Percentiles rank a stretch among this genome's conserved stretches.
phyloP scores from a whole-genome alignment of 2,888 invertebrate genomes.

The Pyrrhia umbra region DNA sequence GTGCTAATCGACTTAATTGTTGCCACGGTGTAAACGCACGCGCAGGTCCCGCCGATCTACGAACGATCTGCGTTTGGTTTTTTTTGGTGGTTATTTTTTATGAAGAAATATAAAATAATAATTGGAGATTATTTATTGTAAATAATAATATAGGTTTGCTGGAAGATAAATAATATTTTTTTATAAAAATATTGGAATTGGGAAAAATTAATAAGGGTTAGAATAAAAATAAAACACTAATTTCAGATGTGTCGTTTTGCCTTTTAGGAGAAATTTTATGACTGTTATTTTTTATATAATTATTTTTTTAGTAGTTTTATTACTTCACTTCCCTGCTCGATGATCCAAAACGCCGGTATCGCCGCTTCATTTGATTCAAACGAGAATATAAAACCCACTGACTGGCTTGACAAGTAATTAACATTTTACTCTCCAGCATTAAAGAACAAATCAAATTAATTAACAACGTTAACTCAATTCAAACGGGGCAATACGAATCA shows the following conservation, averaged over 20 bases:
- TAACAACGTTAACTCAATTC: slow-evolving; percentile 58
- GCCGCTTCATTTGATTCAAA: slow-evolving; percentile 33
- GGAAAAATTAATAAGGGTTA: no score
- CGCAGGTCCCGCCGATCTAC: slow-evolving; percentile 64
- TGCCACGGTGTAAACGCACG: slow-evolving; percentile 68
- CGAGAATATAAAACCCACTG: slow-evolving; percentile 27
- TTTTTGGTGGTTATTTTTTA: slow-evolving; percentile 45
- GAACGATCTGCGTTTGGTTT: slow-evolving; percentile 58
- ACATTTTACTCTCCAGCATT: slow-evolving; percentile 27
- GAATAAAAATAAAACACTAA: no score
- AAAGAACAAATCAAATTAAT: slow-evolving; percentile 58
- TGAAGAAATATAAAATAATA: slow-evolving; percentile 28
- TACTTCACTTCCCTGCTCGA: slow-evolving; percentile 4
- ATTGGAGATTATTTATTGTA: slow-evolving; percentile 30
- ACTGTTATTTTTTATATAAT: not conserved
- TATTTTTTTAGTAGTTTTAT: not conserved
- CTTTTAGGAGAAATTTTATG: no score
- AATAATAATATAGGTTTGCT: slow-evolving; percentile 4
- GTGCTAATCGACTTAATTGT: slow-evolving; percentile 89
- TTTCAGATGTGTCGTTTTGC: no score
- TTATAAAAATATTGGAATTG: no score
- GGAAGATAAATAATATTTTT: no score
- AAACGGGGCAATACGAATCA: slow-evolving; percentile 56
- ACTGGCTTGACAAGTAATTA: slow-evolving; percentile 32
- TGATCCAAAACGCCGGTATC: slow-evolving; percentile 22